Base-by-base conservation (phyloP, 2,113 vertebrate species). In the Fulmarus glacialis region DNA sequence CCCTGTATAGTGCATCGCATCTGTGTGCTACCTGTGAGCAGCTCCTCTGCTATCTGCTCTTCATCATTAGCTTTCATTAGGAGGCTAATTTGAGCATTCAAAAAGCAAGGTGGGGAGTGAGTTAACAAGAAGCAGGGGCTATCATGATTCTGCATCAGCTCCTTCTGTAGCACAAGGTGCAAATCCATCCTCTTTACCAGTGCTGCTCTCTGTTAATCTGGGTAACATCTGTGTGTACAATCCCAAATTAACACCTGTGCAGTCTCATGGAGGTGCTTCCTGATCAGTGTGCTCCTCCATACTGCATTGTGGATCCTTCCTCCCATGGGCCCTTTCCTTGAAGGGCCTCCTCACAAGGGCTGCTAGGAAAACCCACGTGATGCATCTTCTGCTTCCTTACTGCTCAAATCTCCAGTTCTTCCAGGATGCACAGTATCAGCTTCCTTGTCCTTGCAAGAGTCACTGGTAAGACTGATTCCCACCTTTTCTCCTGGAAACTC, bases 181-280 rank as follows among this genome's bases (percentile, higher is more conserved):
- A 87, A 75, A 88, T 88, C 45, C 36, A 15, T 67, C 10, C n/a
- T 71, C 23, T 75, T 72, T 40, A 86, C 15, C 1, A 4, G 11
- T 45, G 48, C 27, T 3, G 1, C 22, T 66, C 32, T 82, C 6
- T 17, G 4, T 47, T 86, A 55, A 90, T 40, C 27, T 73, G 27
- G 8, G 27, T 52, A 84, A 78, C 13, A 34, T 38, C 8, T 26
- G 6, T 29, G 18, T 0, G 0, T 36, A 58, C 8, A 40, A 6
- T 58, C 19, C 29, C 15, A 84, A 87, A 47, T 42, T 67, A 55
- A 75, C 8, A 9, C 1, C 0, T 26, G 8, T 73, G 12, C 43
- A 64, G 53, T 53, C 22, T 80, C 47, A 68, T 2, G 68, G 40
- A 68, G 13, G 19, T 48, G 9, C 42, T 56, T 86, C 50, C 63